Base-by-base conservation (phyloP, 1,140 invertebrate species). In the Macrotrachela quadricornifera region DNA sequence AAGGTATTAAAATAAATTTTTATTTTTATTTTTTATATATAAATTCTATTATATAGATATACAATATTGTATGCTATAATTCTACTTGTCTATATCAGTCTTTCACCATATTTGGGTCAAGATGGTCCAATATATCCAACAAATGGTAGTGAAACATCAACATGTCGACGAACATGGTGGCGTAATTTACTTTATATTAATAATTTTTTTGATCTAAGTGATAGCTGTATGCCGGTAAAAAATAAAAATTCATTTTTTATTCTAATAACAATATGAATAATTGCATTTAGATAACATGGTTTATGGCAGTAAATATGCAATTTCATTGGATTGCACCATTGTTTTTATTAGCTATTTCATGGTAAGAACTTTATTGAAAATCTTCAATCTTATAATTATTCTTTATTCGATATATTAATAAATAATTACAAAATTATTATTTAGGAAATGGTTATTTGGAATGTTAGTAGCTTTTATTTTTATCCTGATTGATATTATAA, bases 301-400 rank as follows among this genome's bases (percentile, higher is more conserved):
- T 80, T 64, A 69, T 84, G 50, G 81, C 81, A 9, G 81, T 82
- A 59, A 82, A 84, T 60, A 82, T 81, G 67, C 80, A 83, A 63
- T 69, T 83, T 40, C 83, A 81, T 63, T 66, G 80, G 3, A 63
- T 78, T 0, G 77, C 79, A 0, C 74, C 80, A 6, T 67, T 83
- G 0, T 66, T 83, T 45, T 49, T 69, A 10, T 46, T 61, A 30
- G 55, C 60, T 4, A 42, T 16, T 51, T 51, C 3, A 41, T 14
- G 10, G 4, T 51, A 37, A 51, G 44, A n/a, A n/a, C n/a, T n/a
- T n/a, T n/a, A 41, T n/a, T n/a, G n/a, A n/a, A n/a, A n/a, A n/a
- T n/a, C n/a, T n/a, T n/a, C n/a, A n/a, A n/a, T n/a, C n/a, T n/a
- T n/a, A n/a, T n/a, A n/a, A n/a, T 66, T 60, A 59, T 49, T 59